These are phyloP conservation scores for Apamea sordens DNA, from an alignment of 2,888 invertebrate genomes.

Conservation along the genomic window DNA sequence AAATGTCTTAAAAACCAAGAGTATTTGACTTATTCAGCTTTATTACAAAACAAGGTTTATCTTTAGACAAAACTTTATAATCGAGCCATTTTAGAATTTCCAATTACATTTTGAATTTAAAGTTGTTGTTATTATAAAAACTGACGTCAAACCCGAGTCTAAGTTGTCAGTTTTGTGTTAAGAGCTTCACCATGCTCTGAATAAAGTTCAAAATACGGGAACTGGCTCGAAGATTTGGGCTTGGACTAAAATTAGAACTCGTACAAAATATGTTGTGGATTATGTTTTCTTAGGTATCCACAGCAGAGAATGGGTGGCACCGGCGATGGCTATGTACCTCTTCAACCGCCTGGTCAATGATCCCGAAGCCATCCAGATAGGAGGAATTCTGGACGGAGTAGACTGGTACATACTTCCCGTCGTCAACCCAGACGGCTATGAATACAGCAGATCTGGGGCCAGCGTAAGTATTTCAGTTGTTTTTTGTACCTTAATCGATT, in stretches of 20 bases:
- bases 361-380: conserved; percentile 76
- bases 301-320: conserved; percentile 92
- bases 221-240: not conserved
- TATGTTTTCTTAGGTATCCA: conserved; percentile 86
- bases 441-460: conserved; percentile 86
- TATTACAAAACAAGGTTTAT: not conserved
- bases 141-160: not conserved
- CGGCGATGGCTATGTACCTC: conserved; percentile 90
- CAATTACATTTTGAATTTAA: not conserved
- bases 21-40: not conserved
- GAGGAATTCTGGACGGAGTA: conserved; percentile 86
- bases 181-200: not conserved
- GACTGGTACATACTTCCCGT: conserved; percentile 93
- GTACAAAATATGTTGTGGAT: not conserved
- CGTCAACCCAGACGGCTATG: conserved; percentile 94
- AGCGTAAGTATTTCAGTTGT: conserved; percentile 71
- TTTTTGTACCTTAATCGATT: not conserved
- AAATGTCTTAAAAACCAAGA: not conserved
- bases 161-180: not conserved
- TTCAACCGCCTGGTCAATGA: conserved; percentile 88
- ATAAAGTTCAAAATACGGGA: not conserved
- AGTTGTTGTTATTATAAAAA: not conserved
- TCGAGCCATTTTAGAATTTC: not conserved
- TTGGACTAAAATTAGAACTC: not conserved
- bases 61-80: not conserved